Percentiles rank a stretch among this genome's conserved stretches.
Conservation (phyloP, 2,113 vertebrate species). For the Trochalopteron elliotii region DNA sequence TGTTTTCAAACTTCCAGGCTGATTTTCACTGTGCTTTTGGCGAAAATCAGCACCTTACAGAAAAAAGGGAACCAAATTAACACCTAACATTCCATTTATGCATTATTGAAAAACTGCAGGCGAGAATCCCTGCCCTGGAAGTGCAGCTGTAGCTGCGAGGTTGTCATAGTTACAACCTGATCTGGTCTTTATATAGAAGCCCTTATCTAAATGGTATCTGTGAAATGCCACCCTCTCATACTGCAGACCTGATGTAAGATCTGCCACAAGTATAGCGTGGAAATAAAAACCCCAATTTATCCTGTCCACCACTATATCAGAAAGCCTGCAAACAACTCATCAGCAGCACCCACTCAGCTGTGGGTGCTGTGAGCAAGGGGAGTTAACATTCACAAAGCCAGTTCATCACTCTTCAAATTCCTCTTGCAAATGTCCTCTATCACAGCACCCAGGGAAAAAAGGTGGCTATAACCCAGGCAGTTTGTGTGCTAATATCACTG, state of each 20-base stretch:
- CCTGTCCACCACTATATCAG: background rate
- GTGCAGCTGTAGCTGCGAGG: background rate
- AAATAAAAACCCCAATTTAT: background rate
- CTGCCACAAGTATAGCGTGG: rapidly evolving
- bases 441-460: background rate
- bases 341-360: background rate
- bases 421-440: background rate
- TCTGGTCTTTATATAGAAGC: background rate
- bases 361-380: rapidly evolving
- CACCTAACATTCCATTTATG: background rate
- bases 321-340: background rate
- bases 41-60: background rate
- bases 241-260: background rate
- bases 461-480: background rate
- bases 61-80: background rate
- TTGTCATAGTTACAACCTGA: conserved; percentile 25
- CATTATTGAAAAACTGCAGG: background rate
- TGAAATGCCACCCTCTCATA: background rate
- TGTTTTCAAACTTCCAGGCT: background rate
- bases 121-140: background rate
- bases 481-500: background rate
- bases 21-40: background rate
- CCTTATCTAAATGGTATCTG: background rate
- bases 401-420: background rate
- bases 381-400: background rate